Evolutionary conservation across 2,888 invertebrate genomes (phyloP).

Genomic region (Drosophila ustulata): DNA sequence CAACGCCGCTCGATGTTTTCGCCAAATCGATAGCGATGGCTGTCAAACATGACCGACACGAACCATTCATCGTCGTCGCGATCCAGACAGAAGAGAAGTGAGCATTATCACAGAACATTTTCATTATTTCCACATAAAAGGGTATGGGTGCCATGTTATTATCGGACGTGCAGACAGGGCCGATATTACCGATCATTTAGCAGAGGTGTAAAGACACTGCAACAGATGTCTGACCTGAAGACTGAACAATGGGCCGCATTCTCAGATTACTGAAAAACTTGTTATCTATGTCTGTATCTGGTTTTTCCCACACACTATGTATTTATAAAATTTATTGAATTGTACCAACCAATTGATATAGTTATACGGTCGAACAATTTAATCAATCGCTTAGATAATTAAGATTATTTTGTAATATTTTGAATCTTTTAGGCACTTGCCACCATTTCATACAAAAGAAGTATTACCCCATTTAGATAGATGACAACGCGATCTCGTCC

Average conservation of each 20-base stretch:
- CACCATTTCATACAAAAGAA: background rate
- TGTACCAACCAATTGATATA: too few species aligned
- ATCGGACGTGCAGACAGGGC: constrained; percentile 24
- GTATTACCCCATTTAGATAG: background rate
- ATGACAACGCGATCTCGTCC: background rate
- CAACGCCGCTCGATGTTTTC: background rate
- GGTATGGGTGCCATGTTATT: constrained; percentile 46
- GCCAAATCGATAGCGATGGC: background rate
- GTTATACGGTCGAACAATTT: too few species aligned
- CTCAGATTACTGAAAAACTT: background rate
- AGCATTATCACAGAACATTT: constrained; percentile 49
- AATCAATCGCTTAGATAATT: too few species aligned
- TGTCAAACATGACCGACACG: constrained; percentile 24
- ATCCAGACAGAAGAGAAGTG: constrained; percentile 25
- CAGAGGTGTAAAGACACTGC: constrained; percentile 21
- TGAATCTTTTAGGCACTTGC: too few species aligned
- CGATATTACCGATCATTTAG: constrained; percentile 15
- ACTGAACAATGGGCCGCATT: background rate
- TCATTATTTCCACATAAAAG: constrained; percentile 34
- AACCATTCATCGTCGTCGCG: constrained; percentile 60
- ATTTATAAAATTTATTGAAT: too few species aligned
- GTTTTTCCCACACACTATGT: too few species aligned
- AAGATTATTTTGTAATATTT: too few species aligned
- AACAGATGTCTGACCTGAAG: background rate
- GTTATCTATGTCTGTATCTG: too few species aligned